Conservation (phyloP, 2,113 vertebrate genomes). For the Theristicus caerulescens region DNA sequence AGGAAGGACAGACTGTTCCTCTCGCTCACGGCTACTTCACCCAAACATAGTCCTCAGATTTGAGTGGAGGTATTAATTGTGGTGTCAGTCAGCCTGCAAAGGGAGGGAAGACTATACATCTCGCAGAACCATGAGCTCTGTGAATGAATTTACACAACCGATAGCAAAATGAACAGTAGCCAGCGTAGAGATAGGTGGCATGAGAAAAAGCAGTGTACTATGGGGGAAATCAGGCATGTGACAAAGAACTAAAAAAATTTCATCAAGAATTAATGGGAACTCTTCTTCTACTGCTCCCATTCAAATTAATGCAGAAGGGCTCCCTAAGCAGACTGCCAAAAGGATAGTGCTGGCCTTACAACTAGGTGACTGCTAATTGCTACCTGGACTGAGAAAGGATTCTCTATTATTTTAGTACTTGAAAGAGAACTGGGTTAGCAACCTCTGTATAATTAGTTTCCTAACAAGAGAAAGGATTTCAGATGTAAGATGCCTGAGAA, state of each 20-base stretch:
- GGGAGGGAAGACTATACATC: not conserved
- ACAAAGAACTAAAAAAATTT: not conserved
- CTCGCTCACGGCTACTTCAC: accelerated
- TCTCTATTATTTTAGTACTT: not conserved
- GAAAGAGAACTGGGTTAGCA: not conserved
- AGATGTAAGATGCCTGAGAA: not conserved
- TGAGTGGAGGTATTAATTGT: not conserved
- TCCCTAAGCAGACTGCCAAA: not conserved
- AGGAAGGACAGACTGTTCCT: not conserved
- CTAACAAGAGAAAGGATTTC: conserved; percentile 15
- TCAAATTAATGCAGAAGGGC: not conserved
- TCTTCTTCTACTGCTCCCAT: not conserved
- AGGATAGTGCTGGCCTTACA: not conserved
- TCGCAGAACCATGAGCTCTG: not conserved
- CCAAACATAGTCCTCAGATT: not conserved
- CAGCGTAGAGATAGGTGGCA: not conserved
- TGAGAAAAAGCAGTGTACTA: not conserved
- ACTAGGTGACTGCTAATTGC: conserved; percentile 10
- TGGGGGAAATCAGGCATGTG: not conserved
- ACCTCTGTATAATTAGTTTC: not conserved
- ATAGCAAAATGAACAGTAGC: not conserved
- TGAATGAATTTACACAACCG: not conserved
- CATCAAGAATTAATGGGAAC: not conserved
- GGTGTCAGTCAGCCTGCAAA: not conserved
- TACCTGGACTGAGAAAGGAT: not conserved